Evolutionary conservation across 2,797 vertebrate genomes (phyloP).

Genomic region (Sebastes hubbsi): DNA sequence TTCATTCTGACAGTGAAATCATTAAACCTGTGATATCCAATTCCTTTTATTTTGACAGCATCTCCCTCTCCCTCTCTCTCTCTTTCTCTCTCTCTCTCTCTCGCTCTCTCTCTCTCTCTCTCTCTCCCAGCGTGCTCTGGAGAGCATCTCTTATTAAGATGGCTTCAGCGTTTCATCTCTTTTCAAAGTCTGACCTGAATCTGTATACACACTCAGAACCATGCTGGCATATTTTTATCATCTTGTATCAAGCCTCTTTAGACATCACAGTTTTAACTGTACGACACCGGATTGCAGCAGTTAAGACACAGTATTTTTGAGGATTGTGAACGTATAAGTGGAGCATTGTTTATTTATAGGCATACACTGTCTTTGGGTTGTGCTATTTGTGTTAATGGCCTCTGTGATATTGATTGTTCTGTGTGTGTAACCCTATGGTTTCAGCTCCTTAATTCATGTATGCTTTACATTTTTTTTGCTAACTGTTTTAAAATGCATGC

Average conservation of each 20-base stretch:
- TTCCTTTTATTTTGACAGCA: constrained; percentile 83
- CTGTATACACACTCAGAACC: constrained; percentile 72
- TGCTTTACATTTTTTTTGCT: background rate
- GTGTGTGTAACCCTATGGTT: background rate
- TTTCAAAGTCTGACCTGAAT: constrained; percentile 83
- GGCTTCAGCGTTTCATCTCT: constrained; percentile 77
- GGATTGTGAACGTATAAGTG: constrained; percentile 64
- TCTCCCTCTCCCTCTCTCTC: constrained; percentile 51
- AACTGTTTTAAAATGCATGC: background rate
- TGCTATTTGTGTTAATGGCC: constrained; percentile 32
- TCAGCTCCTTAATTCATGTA: background rate
- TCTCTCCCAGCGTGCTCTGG: constrained; percentile 67
- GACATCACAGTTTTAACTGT: constrained; percentile 68
- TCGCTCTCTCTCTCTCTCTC: constrained; percentile 13
- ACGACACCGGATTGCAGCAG: constrained; percentile 50
- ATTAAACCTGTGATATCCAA: constrained; percentile 83
- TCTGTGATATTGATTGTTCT: constrained; percentile 29
- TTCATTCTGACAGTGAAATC: constrained; percentile 82
- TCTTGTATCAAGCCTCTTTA: constrained; percentile 73
- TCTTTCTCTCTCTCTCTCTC: constrained; percentile 28
- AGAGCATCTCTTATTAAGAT: constrained; percentile 80
- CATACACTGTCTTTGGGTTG: constrained; percentile 28
- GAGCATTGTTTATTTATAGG: constrained; percentile 77
- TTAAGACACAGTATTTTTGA: constrained; percentile 62
- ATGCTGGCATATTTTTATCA: constrained; percentile 74